Evolutionary conservation across 53 echinoderm and acorn worm species (phyloP).

Genomic region (Paelopatides confundens): DNA sequence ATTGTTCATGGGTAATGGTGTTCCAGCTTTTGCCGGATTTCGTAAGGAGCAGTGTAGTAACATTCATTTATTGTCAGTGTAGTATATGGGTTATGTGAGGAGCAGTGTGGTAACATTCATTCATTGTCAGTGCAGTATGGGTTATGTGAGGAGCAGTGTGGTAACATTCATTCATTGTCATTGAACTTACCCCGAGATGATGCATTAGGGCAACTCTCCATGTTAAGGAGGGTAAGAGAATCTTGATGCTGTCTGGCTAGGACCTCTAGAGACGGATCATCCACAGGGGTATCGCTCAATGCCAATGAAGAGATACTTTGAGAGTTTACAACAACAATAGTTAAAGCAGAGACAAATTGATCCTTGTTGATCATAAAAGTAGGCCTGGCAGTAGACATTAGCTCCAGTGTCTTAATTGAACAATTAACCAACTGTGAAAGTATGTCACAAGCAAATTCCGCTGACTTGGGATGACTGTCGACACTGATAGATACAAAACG

Average conservation of each 20-base stretch:
- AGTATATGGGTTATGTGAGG: too few species aligned
- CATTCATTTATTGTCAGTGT: too few species aligned
- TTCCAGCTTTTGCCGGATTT: too few species aligned
- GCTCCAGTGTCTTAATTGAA: constrained; percentile 81
- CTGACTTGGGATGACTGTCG: constrained; percentile 78
- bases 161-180: too few species aligned
- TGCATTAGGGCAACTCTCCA: constrained; percentile 78
- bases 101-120: too few species aligned
- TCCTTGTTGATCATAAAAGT: constrained; percentile 72
- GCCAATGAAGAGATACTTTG: constrained; percentile 68
- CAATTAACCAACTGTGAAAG: constrained; percentile 79
- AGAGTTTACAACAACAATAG: constrained; percentile 81
- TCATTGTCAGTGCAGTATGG: too few species aligned
- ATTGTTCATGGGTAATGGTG: too few species aligned
- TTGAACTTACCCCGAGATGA: constrained; percentile 75
- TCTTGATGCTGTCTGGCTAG: constrained; percentile 80
- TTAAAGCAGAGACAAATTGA: constrained; percentile 72
- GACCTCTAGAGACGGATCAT: constrained; percentile 79
- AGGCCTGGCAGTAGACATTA: constrained; percentile 76
- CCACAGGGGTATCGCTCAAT: constrained; percentile 84
- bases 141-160: too few species aligned
- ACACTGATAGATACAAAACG: constrained; percentile 84
- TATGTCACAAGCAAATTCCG: constrained; percentile 78
- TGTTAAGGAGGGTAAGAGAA: constrained; percentile 73
- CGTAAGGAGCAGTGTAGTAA: too few species aligned